Base-by-base conservation (phyloP, 2,888 invertebrate genomes). In the Quadroppia sp. region DNA sequence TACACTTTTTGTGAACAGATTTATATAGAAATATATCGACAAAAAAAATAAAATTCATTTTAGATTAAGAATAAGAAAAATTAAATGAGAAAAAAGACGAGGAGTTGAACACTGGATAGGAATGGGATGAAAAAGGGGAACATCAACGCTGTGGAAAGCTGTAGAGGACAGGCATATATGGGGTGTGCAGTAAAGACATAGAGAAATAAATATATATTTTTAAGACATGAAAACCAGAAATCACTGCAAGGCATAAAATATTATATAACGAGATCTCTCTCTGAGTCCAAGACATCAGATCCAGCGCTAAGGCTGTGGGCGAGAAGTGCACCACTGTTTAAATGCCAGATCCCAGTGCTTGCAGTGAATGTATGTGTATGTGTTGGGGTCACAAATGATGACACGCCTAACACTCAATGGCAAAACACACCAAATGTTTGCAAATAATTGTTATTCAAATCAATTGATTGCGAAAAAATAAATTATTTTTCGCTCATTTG, bases 1-100 rank as follows among this genome's bases (percentile, higher is more conserved):
- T n/a, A 17, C 32, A 61, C 59, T 32, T 61, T 61, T 61, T 61
- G 32, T 23, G n/a, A 61, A 61, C 59, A 61, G 59, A 61, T 61
- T 61, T 30, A 6, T 17, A 28, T 9, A 32, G 28, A 17, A 9
- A 23, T 32, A 32, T 32, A 23, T 15, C 7, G 1, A 13, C 25
- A 28, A 23, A 61, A 32, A 61, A 61, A 61, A 7, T 2, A 17
- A 30, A 61, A 61, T 30, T 4, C 9, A 15, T 61, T 61, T 30
- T 17, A 61, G 32, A 61, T 32, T 61, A 32, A 30, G n/a, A n/a
- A n/a, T n/a, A 61, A 30, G 56, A 56, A 56, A 61, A 61, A 32
- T 32, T 17, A 32, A 9, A n/a, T 4, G 2, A 4, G 28, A 28
- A 59, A 59, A 30, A 59, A 59, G 32, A 53, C 53, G 53, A 53